Conservation (phyloP, 2,797 vertebrate species). For the Erpetoichthys calabaricus region DNA sequence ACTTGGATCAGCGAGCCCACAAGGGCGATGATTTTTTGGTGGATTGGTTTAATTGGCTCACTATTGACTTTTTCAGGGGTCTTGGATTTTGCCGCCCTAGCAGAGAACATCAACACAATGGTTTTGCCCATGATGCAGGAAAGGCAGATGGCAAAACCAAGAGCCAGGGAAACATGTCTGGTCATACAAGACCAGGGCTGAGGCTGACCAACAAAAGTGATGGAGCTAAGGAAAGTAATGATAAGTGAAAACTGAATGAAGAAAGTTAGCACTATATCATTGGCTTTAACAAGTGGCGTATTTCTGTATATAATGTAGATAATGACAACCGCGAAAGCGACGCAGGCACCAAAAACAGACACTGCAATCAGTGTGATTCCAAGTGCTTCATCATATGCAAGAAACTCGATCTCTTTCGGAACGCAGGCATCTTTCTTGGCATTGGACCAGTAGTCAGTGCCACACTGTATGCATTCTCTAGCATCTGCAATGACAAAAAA, state of each 20-base stretch:
- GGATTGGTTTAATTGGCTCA: slow-evolving; percentile 35
- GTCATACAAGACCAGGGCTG: slow-evolving; percentile 65
- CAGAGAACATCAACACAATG: slow-evolving; percentile 57
- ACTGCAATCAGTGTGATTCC: slow-evolving; percentile 64
- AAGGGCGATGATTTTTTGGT: slow-evolving; percentile 50
- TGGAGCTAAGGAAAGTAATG: slow-evolving; percentile 59
- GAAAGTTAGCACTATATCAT: slow-evolving; percentile 53
- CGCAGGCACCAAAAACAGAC: slow-evolving; percentile 50
- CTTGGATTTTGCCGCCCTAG: slow-evolving; percentile 35
- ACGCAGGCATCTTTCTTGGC: slow-evolving; percentile 48
- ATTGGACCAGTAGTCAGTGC: slow-evolving; percentile 65
- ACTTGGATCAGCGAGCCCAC: slow-evolving; percentile 45
- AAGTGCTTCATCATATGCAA: slow-evolving; percentile 61
- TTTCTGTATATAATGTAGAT: slow-evolving; percentile 46
- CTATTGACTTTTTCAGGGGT: slow-evolving; percentile 43
- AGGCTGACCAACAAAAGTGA: slow-evolving; percentile 61
- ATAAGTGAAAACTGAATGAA: slow-evolving; percentile 55
- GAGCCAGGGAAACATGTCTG: slow-evolving; percentile 56
- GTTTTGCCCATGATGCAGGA: slow-evolving; percentile 68
- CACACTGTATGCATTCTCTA: slow-evolving; percentile 57
- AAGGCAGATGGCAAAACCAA: slow-evolving; percentile 61
- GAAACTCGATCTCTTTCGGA: slow-evolving; percentile 65
- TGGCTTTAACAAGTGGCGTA: slow-evolving; percentile 59
- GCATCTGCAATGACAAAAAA: slow-evolving; percentile 44
- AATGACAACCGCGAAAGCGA: slow-evolving; percentile 43